Evolutionary conservation across 2,888 invertebrate genomes (phyloP), one percentile per base, ranked within the genome.

Genomic region (Zaprionus bogoriensis): DNA sequence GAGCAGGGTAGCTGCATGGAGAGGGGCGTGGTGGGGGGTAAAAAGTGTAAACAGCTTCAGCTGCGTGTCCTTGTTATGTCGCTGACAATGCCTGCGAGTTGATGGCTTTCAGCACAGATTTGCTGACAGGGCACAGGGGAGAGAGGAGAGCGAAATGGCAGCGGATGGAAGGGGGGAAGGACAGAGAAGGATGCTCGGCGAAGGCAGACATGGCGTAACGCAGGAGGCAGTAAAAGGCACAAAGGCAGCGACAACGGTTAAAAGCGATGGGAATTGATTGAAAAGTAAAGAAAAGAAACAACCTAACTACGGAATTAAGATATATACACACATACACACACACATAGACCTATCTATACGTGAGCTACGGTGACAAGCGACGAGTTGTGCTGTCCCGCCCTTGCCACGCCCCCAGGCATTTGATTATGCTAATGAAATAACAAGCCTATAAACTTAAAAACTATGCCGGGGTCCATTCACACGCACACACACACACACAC

Each of bases 371-470:
- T 10, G 17, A 39, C 20, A 39, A 2, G 17, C n/a, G n/a, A n/a
- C n/a, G n/a, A n/a, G 19, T 17, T 41, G 22, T 39, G 41, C n/a
- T 39, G 39, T 39, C 39, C n/a, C n/a, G n/a, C n/a, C 10, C 5
- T 20, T 41, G 46, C 30, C 20, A 28, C 2, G 32, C 46, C 32
- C 57, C 20, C 54, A 59, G 50, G 67, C 74, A 68, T 77, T 82
- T 75, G 85, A 85, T 82, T 82, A 82, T 82, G 81, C 81, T 82
- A 82, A 82, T 85, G 83, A 82, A 85, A 82, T 82, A 85, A 79
- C 81, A 82, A 75, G 83, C 70, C 68, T 68, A 79, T 82, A 75
- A 85, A 79, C 77, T 80, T 76, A 66, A 74, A 76, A 78, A 79
- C 84, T 83, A 80, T 80, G 77, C 73, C 73, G 60, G 65, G 44